Percentiles rank a stretch among this genome's conserved stretches.
Conservation (phyloP, 2,113 vertebrate species). For the Girardinichthys multiradiatus region DNA sequence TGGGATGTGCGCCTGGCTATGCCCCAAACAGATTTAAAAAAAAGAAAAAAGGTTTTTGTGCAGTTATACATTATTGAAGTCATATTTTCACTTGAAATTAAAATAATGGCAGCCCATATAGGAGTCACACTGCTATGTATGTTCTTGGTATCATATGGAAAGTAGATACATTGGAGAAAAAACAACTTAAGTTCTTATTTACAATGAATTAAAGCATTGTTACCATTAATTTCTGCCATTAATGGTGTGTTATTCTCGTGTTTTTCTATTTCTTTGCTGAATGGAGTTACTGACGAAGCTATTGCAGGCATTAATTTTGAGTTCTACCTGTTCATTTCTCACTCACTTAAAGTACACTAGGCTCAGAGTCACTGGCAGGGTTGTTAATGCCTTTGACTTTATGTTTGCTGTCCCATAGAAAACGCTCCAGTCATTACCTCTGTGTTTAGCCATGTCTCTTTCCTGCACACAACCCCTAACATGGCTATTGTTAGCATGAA, state of each 20-base stretch:
- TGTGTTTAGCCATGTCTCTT: neutral
- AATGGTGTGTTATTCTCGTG: neutral
- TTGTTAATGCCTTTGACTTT: neutral
- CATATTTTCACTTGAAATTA: constrained; percentile 42
- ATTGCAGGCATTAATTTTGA: neutral
- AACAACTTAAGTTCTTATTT: no score
- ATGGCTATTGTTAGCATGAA: neutral
- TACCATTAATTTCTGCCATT: neutral
- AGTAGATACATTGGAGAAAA: neutral
- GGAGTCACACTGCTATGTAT: constrained; percentile 15
- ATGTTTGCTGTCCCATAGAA: neutral
- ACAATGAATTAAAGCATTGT: no score
- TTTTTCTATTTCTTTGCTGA: neutral
- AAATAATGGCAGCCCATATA: constrained; percentile 6
- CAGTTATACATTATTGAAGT: constrained; percentile 49
- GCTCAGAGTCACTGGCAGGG: neutral
- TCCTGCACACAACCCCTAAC: neutral
- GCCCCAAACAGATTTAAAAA: constrained; percentile 57
- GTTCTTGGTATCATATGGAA: neutral
- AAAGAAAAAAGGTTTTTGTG: constrained; percentile 43
- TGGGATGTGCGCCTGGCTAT: constrained; percentile 62
- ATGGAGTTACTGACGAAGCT: no score
- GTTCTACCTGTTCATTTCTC: neutral
- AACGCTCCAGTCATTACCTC: neutral
- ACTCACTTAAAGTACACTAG: neutral